Conservation (phyloP, 2,797 vertebrate species). For the Hoplostethus mediterraneus region DNA sequence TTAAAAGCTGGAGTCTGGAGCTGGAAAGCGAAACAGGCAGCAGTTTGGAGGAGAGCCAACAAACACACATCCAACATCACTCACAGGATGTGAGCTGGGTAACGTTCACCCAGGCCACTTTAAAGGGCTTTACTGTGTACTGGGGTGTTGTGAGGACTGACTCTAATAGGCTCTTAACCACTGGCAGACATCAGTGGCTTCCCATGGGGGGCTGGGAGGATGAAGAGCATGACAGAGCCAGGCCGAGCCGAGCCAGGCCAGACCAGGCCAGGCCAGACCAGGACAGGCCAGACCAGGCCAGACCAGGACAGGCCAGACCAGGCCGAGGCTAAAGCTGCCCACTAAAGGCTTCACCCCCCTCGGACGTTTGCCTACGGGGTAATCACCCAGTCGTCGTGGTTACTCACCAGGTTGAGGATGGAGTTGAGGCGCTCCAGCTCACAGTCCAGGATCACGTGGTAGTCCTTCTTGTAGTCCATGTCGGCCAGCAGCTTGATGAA, state of each 20-base stretch:
- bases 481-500: slow-evolving; percentile 93
- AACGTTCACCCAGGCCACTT: no score
- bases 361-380: no score
- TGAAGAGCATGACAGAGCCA: no score
- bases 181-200: slow-evolving; percentile 19
- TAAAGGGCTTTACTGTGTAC: slow-evolving; percentile 6
- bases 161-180: slow-evolving; percentile 4
- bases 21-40: background rate
- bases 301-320: no score
- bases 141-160: background rate
- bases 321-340: background rate
- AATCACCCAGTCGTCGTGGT: no score
- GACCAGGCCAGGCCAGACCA: no score
- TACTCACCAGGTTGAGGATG: slow-evolving; percentile 92
- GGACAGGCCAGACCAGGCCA: no score
- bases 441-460: slow-evolving; percentile 93
- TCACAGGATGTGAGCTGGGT: no score
- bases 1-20: slow-evolving; percentile 18
- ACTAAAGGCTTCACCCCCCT: background rate
- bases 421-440: slow-evolving; percentile 93
- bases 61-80: background rate
- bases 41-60: background rate
- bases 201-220: background rate
- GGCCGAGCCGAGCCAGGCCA: no score
- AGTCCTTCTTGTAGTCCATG: slow-evolving; percentile 94